Percentiles rank a stretch among this genome's conserved stretches.
Conservation (phyloP, 2,888 invertebrate genomes). For the Acanthopleura granulata region DNA sequence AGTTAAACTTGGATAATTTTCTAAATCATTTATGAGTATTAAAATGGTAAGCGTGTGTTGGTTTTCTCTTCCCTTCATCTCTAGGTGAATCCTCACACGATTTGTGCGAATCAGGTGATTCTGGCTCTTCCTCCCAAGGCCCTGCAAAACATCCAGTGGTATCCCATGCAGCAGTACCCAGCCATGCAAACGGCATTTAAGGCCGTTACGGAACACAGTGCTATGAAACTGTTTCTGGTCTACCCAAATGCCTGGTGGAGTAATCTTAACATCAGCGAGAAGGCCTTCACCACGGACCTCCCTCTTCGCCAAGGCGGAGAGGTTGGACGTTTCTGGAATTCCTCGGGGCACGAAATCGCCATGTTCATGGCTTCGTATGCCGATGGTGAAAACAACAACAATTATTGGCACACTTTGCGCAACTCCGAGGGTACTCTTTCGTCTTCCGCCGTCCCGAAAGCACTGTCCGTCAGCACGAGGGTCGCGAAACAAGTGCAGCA, state of each 20-base stretch:
- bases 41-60: too few relatives aligned
- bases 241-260: background rate
- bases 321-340: background rate
- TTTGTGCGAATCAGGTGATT: constrained; percentile 10
- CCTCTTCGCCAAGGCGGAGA: background rate
- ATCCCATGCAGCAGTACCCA: background rate
- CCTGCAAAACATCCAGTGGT: background rate
- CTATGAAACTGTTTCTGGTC: constrained; percentile 3
- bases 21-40: too few relatives aligned
- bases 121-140: background rate
- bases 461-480: background rate
- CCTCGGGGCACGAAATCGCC: background rate
- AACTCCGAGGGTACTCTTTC: background rate
- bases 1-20: too few relatives aligned
- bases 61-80: too few relatives aligned
- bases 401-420: background rate
- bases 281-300: background rate
- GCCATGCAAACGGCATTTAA: background rate
- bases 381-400: background rate
- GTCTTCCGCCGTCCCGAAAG: background rate
- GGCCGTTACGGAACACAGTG: background rate
- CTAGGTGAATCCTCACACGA: too few relatives aligned
- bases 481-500: background rate
- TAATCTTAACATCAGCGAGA: background rate
- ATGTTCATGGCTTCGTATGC: background rate